Evolutionary conservation across 2,888 invertebrate genomes (phyloP), one percentile per base, ranked within the genome.

Genomic region (Athalia circularis): DNA sequence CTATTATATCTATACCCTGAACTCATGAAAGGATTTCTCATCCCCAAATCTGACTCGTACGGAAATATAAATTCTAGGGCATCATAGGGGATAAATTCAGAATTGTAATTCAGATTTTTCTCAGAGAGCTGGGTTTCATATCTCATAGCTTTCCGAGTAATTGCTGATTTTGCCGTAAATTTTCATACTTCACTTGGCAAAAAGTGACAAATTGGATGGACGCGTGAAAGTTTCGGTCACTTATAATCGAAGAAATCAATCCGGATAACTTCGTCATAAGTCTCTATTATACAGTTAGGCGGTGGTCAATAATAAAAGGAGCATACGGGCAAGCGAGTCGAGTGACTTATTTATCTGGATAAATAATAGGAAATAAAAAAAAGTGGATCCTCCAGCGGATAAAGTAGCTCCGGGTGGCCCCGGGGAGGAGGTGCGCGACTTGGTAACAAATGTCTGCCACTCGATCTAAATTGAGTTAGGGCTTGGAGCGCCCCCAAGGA

Each of bases 381-480:
- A 57, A 72, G 79, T 78, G 81, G 80, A 81, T 80, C 82, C 79
- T 79, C 77, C 75, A 79, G 77, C 80, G 83, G 84, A 84, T 84
- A 86, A 86, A 85, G 84, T 81, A 82, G 79, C 72, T 70, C 79
- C 80, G 81, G 84, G 83, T 61, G 76, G 79, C 78, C 79, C 81
- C 77, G 81, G 81, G 84, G 79, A 81, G 82, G 86, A 79, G 61
- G 78, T 83, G 82, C 83, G 82, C 84, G 85, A 83, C 84, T 83
- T 82, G 83, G 85, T 88, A 89, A 90, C 89, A 90, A 90, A 90
- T 90, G 90, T 87, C 84, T 85, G 86, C 85, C 88, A 90, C 90
- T 90, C 90, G 90, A 90, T 90, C 90, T 90, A 90, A 90, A 90
- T 90, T 90, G 90, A 90, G 90, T 90, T 90, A 90, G 87, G 87